Conservation (phyloP, 2,797 vertebrate genomes). For the Bryconaethiops microstoma region DNA sequence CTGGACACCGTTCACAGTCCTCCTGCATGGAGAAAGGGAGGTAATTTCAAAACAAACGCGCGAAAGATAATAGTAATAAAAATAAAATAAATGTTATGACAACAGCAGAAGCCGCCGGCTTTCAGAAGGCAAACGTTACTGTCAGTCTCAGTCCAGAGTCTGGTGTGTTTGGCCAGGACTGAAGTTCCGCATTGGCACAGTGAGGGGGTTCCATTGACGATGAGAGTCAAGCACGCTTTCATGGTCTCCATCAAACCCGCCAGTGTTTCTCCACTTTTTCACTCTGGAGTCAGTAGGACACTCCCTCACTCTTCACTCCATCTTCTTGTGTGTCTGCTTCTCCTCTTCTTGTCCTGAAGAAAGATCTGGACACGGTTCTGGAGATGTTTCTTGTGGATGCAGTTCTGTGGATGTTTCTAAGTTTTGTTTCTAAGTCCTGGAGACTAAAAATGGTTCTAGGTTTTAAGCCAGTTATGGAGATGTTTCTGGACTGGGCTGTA, state of each 20-base stretch:
- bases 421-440: no score
- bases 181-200: slow-evolving; percentile 66
- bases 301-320: slow-evolving; percentile 61
- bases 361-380: background rate
- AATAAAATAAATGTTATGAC: background rate
- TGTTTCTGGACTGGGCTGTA: background rate
- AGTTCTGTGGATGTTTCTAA: background rate
- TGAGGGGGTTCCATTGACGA: slow-evolving; percentile 51
- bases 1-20: background rate
- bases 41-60: slow-evolving; percentile 39
- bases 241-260: background rate
- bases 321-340: slow-evolving; percentile 62
- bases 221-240: background rate
- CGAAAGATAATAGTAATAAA: slow-evolving; percentile 42
- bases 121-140: slow-evolving; percentile 54
- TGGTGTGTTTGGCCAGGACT: slow-evolving; percentile 25
- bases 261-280: background rate
- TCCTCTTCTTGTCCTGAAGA: slow-evolving; percentile 39
- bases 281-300: slow-evolving; percentile 20
- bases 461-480: background rate
- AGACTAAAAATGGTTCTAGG: no score
- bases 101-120: slow-evolving; percentile 11
- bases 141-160: slow-evolving; percentile 13
- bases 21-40: background rate
- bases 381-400: background rate